phyloP scores from a whole-genome alignment of 2,888 invertebrate species.

The Platerodrilus igneus region DNA sequence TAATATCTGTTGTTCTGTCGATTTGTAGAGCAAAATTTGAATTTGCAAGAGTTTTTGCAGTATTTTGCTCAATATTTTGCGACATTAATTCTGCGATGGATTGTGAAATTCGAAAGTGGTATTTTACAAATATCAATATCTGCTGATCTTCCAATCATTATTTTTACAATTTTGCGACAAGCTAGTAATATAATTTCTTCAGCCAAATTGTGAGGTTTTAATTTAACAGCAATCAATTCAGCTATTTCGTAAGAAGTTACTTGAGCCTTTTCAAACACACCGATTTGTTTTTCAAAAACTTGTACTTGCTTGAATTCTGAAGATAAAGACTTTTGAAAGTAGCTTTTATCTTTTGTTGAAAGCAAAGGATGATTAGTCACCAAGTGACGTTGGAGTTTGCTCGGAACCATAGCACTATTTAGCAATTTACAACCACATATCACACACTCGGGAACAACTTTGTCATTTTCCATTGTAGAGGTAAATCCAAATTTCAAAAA shows the following conservation, averaged over 20 bases:
- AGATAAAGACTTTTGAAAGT: conserved; percentile 13
- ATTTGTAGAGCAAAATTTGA: conserved; percentile 24
- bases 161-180: conserved; percentile 13
- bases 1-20: conserved; percentile 24
- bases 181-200: conserved; percentile 12
- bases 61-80: conserved; percentile 19
- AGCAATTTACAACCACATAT: too few relatives aligned
- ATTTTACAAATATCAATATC: not conserved
- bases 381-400: conserved; percentile 23
- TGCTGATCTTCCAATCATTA: conserved; percentile 8
- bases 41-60: conserved; percentile 17
- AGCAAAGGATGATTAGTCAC: conserved; percentile 20
- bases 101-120: not conserved
- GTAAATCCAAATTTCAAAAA: too few relatives aligned
- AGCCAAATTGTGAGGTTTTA: conserved; percentile 12
- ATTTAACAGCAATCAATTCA: conserved; percentile 16
- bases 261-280: conserved; percentile 14
- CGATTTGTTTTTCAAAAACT: conserved; percentile 17
- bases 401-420: conserved; percentile 23
- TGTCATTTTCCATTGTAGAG: too few relatives aligned
- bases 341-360: conserved; percentile 20
- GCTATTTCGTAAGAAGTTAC: conserved; percentile 17
- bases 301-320: too few relatives aligned
- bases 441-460: too few relatives aligned
- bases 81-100: conserved; percentile 7